Conservation (phyloP, 2,797 vertebrate species). For the Botia kubotai region DNA sequence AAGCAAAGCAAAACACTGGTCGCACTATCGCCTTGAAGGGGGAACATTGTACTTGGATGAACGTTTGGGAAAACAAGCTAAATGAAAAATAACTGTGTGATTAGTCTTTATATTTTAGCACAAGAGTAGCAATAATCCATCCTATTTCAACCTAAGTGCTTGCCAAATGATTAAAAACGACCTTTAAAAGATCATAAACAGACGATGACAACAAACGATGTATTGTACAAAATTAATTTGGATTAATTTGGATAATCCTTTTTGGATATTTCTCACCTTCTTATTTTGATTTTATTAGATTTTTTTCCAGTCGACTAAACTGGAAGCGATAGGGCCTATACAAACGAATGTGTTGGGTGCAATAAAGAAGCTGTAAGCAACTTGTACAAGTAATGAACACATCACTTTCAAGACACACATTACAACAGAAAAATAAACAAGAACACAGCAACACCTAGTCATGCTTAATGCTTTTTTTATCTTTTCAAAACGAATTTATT, state of each 20-base stretch:
- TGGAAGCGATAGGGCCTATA: not conserved
- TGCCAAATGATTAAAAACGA: not conserved
- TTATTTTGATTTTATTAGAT: not conserved
- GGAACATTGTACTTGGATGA: not conserved
- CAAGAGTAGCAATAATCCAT: not conserved
- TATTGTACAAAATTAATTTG: not conserved
- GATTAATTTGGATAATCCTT: too few species aligned
- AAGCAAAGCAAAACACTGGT: conserved; percentile 10
- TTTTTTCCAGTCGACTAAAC: not conserved
- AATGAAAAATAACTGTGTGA: not conserved
- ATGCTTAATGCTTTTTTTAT: not conserved
- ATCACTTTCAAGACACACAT: not conserved
- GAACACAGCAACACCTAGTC: not conserved
- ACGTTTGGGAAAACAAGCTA: not conserved
- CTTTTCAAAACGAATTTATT: not conserved
- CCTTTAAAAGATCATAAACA: not conserved
- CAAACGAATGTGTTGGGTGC: not conserved
- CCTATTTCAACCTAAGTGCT: not conserved
- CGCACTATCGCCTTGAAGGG: not conserved
- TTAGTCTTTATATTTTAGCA: not conserved
- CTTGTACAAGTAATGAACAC: not conserved
- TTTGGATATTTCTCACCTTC: too few species aligned
- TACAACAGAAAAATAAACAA: not conserved
- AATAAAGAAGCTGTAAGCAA: not conserved
- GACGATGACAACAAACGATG: not conserved